Evolutionary conservation across 1,140 invertebrate genomes (phyloP).

Genomic region (Agrilus planipennis): DNA sequence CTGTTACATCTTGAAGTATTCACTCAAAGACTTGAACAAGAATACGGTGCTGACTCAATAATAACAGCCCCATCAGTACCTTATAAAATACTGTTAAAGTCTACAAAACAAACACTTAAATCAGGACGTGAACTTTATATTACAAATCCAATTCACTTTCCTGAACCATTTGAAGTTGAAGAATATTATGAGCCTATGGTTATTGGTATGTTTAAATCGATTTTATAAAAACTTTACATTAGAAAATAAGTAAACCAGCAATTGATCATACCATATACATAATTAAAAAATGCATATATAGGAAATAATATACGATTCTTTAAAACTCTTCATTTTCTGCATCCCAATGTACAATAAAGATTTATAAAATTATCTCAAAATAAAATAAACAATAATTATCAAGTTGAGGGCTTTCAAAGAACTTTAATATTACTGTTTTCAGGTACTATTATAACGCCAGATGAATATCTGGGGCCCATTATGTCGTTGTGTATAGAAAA

Average conservation of each 20-base stretch:
- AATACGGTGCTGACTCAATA: constrained; percentile 79
- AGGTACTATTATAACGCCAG: constrained; percentile 84
- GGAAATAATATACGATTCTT: no score
- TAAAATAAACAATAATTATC: no score
- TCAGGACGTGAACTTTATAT: constrained; percentile 62
- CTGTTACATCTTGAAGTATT: constrained; percentile 95
- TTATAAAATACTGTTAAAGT: constrained; percentile 68
- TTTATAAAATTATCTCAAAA: no score
- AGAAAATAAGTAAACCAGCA: no score
- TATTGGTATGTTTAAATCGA: constrained; percentile 44
- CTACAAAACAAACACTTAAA: constrained; percentile 47
- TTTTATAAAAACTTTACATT: no score
- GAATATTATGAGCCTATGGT: constrained; percentile 84
- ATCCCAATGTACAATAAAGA: no score
- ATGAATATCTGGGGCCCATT: constrained; percentile 55
- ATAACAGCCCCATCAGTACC: constrained; percentile 91
- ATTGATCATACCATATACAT: no score
- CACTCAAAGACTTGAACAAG: constrained; percentile 84
- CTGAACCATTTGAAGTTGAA: constrained; percentile 50
- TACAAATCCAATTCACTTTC: constrained; percentile 76
- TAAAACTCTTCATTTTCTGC: no score
- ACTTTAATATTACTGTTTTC: constrained; percentile 15
- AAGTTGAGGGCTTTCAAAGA: no score
- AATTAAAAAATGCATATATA: no score
- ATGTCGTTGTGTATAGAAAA: constrained; percentile 64